Evolutionary conservation across 1,140 invertebrate genomes (phyloP), one percentile per base, ranked within the genome.

Genomic region (Drosophila truncata): DNA sequence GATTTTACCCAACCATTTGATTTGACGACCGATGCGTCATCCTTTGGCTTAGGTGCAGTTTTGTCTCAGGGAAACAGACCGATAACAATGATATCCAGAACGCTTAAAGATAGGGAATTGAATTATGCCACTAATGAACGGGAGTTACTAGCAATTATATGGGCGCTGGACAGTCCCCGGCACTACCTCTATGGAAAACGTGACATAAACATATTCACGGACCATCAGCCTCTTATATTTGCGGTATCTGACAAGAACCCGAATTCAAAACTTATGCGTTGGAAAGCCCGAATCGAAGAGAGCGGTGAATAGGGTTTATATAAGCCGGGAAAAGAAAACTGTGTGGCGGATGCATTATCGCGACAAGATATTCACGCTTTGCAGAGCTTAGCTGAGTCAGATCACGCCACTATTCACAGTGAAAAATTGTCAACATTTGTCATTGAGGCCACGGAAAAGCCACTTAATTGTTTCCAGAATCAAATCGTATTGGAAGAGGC

Each of bases 261-360:
- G 11, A 44, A 69, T 31, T 63, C 27, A 27, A 62, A 62, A 35
- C 42, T 62, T 25, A 55, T n/a, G 31, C 31, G 14, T 55, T 55
- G 52, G 55, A 42, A 58, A 20, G 55, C 55, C 37, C 37, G 37
- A 16, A 29, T 41, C 13, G 25, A 58, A 42, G n/a, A 58, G 2
- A 42, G 55, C 11, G 11, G 23, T 23, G 55, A n/a, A 58, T 42
- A 7, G 23, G 35, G 29, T 4, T 14, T 42, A 11, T 58, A 42
- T 3, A 47, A 23, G 4, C 46, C 81, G 11, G 93, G 93, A 31
- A 91, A 80, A 70, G 37, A 76, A 23, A 92, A 93, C 73, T 60
- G 55, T n/a, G 92, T 93, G 47, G 93, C 87, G 0, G 93, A 73
- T n/a, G 69, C 61, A 29, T 46, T 78, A 10, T 78, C 54, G 20